Percentiles rank a stretch among this genome's conserved stretches.
These are phyloP conservation scores for Myotis daubentonii DNA, from an alignment of 2,797 vertebrate species.

Conservation along the genomic window DNA sequence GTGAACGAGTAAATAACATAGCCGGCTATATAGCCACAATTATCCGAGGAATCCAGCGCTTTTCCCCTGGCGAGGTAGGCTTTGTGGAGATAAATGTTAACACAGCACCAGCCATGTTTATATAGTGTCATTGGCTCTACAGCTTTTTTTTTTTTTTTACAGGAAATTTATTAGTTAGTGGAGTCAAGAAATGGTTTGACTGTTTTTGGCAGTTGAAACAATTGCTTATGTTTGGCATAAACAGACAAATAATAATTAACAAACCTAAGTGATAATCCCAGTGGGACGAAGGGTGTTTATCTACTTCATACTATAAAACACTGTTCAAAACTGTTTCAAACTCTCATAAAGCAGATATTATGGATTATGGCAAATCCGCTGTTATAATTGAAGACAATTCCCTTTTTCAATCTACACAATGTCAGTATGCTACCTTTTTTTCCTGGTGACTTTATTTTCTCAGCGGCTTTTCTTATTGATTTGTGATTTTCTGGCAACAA, in stretches of 20 bases:
- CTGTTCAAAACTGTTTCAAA: not conserved
- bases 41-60: not conserved
- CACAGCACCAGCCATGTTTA: constrained; percentile 16
- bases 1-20: constrained; percentile 60
- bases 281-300: constrained; percentile 13
- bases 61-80: not conserved
- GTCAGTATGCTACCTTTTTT: not conserved
- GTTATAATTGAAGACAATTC: constrained; percentile 57
- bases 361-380: constrained; percentile 65
- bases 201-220: constrained; percentile 58
- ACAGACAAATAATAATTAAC: constrained; percentile 46
- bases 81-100: constrained; percentile 34
- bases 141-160: not conserved
- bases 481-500: constrained; percentile 51
- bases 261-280: constrained; percentile 16
- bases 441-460: constrained; percentile 58
- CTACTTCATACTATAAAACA: constrained; percentile 40
- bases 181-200: constrained; percentile 55
- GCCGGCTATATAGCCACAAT: not conserved
- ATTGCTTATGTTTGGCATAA: constrained; percentile 62
- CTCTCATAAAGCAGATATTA: constrained; percentile 34
- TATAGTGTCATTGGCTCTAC: not conserved
- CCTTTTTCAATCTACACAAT: not conserved
- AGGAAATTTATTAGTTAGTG: constrained; percentile 51
- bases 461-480: constrained; percentile 62